These are phyloP conservation scores for Dromas ardeola DNA, from an alignment of 2,113 vertebrate species.

Conservation along the genomic window DNA sequence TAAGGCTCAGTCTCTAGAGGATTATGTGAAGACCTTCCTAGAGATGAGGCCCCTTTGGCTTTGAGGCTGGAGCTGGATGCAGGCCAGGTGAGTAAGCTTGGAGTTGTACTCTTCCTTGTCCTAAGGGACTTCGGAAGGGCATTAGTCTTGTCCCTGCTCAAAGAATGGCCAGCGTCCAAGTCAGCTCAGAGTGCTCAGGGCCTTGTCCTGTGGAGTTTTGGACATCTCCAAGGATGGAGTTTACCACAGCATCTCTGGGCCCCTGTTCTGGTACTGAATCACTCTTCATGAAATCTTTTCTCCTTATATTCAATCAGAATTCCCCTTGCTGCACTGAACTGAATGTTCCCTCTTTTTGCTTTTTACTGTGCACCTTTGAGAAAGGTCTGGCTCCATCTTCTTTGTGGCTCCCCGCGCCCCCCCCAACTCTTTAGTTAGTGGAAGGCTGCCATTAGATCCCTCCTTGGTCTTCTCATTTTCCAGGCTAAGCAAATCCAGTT, in stretches of 20 bases:
- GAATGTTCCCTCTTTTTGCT: background rate
- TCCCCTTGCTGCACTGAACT: background rate
- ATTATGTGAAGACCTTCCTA: slow-evolving; percentile 88
- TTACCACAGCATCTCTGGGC: background rate
- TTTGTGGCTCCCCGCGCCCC: accelerated
- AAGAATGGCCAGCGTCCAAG: background rate
- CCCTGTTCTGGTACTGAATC: background rate
- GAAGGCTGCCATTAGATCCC: background rate
- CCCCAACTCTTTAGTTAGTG: background rate
- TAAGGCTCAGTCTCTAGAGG: slow-evolving; percentile 81
- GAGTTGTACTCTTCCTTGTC: background rate
- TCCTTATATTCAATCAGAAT: background rate
- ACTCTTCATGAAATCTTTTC: background rate
- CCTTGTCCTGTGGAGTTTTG: background rate
- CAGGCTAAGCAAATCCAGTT: background rate
- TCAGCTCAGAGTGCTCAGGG: background rate
- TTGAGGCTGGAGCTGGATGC: slow-evolving; percentile 99
- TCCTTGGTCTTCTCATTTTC: background rate
- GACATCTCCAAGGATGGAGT: background rate
- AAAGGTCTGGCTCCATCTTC: background rate
- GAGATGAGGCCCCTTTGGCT: slow-evolving; percentile 95
- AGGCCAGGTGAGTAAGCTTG: slow-evolving; percentile 83
- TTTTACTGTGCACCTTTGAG: background rate
- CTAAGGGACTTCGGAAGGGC: background rate
- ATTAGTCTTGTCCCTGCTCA: background rate